A percentile compares a stretch with the other conserved stretches of the same genome.
Evolutionary conservation across 2,888 invertebrate genomes (phyloP).

Genomic region (Apamea sordens): DNA sequence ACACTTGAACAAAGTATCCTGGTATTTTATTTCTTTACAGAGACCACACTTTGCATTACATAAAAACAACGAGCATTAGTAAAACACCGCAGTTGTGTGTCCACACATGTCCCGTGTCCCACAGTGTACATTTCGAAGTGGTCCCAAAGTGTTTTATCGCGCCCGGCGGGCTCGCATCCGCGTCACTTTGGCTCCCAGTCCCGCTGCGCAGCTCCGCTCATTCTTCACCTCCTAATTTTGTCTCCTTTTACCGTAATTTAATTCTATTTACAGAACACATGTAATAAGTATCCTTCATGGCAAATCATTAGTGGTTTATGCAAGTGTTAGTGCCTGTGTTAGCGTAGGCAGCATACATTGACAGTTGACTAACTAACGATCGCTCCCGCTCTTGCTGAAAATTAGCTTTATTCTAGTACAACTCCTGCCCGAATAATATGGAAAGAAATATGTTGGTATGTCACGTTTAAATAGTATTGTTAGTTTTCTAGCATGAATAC

Average conservation of each 20-base stretch:
- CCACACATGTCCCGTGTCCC: slow-evolving; percentile 24
- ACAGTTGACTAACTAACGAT: not conserved
- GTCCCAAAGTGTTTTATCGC: slow-evolving; percentile 46
- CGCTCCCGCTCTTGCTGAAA: not conserved
- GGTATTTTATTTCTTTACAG: not conserved
- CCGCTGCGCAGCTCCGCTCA: slow-evolving; percentile 4
- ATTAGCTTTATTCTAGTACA: not conserved
- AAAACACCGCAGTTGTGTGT: not conserved
- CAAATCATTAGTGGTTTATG: not conserved
- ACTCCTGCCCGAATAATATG: not conserved
- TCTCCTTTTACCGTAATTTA: not conserved
- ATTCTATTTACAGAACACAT: not conserved
- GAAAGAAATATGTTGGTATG: not conserved
- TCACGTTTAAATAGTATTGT: not conserved
- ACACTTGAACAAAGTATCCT: not conserved
- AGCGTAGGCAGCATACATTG: too few relatives aligned
- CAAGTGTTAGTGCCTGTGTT: not conserved
- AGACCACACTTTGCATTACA: slow-evolving; percentile 4
- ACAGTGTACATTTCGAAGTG: slow-evolving; percentile 25
- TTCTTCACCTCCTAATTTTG: slow-evolving; percentile 24
- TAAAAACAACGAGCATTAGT: not conserved
- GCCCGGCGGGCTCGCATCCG: slow-evolving; percentile 28
- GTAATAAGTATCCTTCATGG: too few relatives aligned
- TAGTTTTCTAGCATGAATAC: not conserved
- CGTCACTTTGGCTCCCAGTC: not conserved